Evolutionary conservation across 2,888 invertebrate species (phyloP).

Genomic region (Eupithecia exiguata): DNA sequence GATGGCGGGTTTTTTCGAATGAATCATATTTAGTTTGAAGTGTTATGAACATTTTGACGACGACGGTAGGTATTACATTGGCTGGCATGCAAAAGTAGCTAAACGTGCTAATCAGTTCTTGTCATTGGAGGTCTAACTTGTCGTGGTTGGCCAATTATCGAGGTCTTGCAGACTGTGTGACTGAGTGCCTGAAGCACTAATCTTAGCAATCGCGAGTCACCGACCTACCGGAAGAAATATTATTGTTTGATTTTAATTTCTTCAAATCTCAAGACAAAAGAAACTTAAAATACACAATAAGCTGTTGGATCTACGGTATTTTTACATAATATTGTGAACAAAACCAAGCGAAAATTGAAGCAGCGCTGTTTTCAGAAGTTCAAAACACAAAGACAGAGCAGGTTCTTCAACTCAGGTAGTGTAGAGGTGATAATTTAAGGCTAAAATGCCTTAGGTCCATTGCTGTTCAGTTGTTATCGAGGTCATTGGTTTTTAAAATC

Average conservation of each 20-base stretch:
- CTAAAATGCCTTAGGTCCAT: neutral
- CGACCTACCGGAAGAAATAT: neutral
- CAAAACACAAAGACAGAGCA: neutral
- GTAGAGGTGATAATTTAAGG: neutral
- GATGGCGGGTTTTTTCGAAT: neutral
- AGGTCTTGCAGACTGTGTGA: slow-evolving; percentile 13
- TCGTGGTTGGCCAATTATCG: slow-evolving; percentile 59
- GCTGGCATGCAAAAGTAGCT: slow-evolving; percentile 47
- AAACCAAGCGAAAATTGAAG: neutral
- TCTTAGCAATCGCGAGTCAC: neutral
- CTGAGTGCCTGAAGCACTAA: neutral
- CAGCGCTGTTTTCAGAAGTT: neutral
- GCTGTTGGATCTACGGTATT: neutral
- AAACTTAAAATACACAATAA: neutral
- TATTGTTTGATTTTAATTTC: neutral
- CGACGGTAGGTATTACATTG: slow-evolving; percentile 9
- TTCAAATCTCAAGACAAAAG: no score
- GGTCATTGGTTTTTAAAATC: neutral
- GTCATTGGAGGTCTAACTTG: slow-evolving; percentile 43
- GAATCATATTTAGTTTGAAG: slow-evolving; percentile 5
- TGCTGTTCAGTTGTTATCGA: neutral
- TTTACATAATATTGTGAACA: neutral
- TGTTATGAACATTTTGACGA: slow-evolving; percentile 10
- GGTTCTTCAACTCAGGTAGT: neutral
- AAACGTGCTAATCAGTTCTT: slow-evolving; percentile 50